Evolutionary conservation across 2,888 invertebrate species (phyloP).

Genomic region (Sesia apiformis): DNA sequence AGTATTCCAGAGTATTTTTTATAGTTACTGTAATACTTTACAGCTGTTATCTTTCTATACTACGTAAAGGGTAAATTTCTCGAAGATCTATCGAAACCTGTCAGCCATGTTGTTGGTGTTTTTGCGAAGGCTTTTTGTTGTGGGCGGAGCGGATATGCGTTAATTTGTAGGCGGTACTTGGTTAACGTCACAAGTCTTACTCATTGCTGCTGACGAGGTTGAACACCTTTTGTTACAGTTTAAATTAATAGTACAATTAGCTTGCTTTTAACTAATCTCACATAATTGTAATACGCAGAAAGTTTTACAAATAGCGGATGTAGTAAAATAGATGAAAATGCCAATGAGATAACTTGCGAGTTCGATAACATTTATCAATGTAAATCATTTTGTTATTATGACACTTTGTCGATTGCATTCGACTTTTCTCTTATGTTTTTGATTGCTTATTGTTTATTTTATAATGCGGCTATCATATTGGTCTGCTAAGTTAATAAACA

Average conservation of each 20-base stretch:
- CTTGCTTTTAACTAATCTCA: neutral
- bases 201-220: constrained; percentile 24
- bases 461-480: too few species aligned
- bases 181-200: constrained; percentile 48
- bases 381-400: too few species aligned
- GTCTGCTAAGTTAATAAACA: too few species aligned
- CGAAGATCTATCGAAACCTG: neutral
- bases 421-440: too few species aligned
- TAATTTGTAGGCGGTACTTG: constrained; percentile 58
- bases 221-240: neutral
- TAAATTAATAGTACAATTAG: too few species aligned
- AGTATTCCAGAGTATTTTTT: neutral
- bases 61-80: neutral
- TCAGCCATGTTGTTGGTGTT: constrained; percentile 33
- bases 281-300: too few species aligned
- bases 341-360: too few species aligned
- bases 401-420: too few species aligned
- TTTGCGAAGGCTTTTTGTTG: constrained; percentile 38
- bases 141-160: constrained; percentile 59
- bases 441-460: too few species aligned
- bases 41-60: neutral
- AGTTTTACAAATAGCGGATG: too few species aligned
- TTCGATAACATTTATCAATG: too few species aligned
- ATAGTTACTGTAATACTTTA: neutral
- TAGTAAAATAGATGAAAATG: too few species aligned